Base-by-base conservation (phyloP, 2,888 invertebrate species). In the Euzophera pinguis region DNA sequence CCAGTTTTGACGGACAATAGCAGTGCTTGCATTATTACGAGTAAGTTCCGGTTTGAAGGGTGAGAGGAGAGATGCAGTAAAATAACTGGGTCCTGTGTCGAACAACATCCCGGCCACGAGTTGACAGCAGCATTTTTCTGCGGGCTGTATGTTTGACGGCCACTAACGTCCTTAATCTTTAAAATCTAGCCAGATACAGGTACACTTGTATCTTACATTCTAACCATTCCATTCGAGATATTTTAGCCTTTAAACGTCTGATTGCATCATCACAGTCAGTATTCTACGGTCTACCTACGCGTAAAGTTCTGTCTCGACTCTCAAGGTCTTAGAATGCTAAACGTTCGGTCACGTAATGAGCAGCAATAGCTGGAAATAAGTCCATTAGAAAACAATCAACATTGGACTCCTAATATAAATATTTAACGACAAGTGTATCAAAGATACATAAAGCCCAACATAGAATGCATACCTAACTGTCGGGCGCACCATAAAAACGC, bases 291-390 rank as follows among this genome's bases (percentile, higher is more conserved):
- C 45, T 29, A 13, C 45, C 45, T 45, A 45, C 45, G 45, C 45
- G 34, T 45, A 32, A 32, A 32, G 45, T 34, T 32, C 45, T 8
- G 45, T 45, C 45, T 45, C 45, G 4, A 10, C 32, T 45, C 45
- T 32, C 45, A 45, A 45, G 45, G 45, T 16, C 16, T 45, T 45
- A 45, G 45, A 45, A 45, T 45, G 45, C 45, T 45, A 45, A 32
- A 45, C 45, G 45, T 10, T 32, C 32, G 32, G 14, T 14, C 16
- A 45, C 32, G 32, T 45, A 45, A 45, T 32, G 32, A 32, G 14
- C 34, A 45, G 14, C n/a, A n/a, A n/a, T n/a, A n/a, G n/a, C n/a
- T n/a, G n/a, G n/a, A 32, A 45, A 32, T 32, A 32, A 10, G 32
- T 10, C 34, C 32, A 45, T 45, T 32, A 45, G 45, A 32, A 45